These are phyloP conservation scores for Macrochelys suwanniensis DNA, from an alignment of 2,797 vertebrate species.

Conservation along the genomic window DNA sequence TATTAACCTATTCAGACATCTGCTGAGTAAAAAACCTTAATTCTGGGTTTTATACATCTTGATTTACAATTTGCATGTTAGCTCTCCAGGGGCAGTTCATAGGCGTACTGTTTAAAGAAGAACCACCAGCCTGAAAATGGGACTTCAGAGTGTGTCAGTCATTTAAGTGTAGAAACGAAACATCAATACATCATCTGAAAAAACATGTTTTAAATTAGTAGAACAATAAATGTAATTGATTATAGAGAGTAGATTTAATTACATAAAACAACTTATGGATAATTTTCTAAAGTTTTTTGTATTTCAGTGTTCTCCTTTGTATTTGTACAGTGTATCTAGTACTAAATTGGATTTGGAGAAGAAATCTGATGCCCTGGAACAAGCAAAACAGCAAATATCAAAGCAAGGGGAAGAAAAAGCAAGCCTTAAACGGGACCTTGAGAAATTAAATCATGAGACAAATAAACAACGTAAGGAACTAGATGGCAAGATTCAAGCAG, in stretches of 20 bases:
- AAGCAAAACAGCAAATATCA: slow-evolving; percentile 83
- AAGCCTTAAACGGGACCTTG: slow-evolving; percentile 85
- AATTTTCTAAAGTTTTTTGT: not conserved
- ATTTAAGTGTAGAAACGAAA: not conserved
- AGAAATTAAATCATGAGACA: slow-evolving; percentile 86
- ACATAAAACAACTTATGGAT: not conserved
- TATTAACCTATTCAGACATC: not conserved
- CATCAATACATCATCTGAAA: not conserved
- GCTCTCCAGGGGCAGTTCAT: not conserved
- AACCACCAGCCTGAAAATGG: not conserved
- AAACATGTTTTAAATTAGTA: not conserved
- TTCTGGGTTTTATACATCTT: not conserved
- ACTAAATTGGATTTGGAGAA: slow-evolving; percentile 89
- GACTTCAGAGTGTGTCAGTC: not conserved
- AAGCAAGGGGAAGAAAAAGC: slow-evolving; percentile 84
- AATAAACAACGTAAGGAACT: slow-evolving; percentile 84
- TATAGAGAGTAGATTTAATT: not conserved
- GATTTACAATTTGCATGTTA: slow-evolving; percentile 13
- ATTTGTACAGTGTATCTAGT: slow-evolving; percentile 72
- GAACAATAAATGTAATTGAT: not conserved
- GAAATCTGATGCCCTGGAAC: slow-evolving; percentile 86
- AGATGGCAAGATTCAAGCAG: slow-evolving; percentile 83
- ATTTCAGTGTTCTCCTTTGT: slow-evolving; percentile 37
- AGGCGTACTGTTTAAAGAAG: not conserved
- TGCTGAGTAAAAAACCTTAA: not conserved